phyloP scores from a whole-genome alignment of 2,113 vertebrate species.

The Halcyon malimbica region DNA sequence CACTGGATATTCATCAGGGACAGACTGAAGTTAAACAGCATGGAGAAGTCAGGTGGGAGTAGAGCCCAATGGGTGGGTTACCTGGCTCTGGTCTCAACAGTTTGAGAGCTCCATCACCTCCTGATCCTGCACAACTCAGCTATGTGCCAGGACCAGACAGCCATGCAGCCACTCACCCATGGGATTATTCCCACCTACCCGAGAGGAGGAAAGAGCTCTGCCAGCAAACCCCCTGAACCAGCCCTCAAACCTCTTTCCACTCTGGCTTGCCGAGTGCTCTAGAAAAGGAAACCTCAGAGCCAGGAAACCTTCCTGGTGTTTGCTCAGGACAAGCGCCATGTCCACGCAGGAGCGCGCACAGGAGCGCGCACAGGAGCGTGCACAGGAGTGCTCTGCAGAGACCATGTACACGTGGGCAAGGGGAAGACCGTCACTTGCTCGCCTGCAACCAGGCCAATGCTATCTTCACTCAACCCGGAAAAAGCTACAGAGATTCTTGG shows the following conservation, averaged over 20 bases:
- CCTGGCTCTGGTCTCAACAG: neutral
- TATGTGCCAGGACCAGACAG: neutral
- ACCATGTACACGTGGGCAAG: accelerated
- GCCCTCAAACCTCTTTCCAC: neutral
- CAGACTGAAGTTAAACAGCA: neutral
- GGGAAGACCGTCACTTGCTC: neutral
- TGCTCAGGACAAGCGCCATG: accelerated
- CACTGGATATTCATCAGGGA: neutral
- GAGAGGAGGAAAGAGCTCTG: neutral
- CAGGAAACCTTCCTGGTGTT: neutral
- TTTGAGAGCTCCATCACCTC: neutral
- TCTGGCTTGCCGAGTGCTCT: accelerated
- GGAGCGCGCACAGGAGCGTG: accelerated
- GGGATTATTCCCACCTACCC: neutral
- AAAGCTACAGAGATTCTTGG: neutral
- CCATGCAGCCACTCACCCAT: accelerated
- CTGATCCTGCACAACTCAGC: neutral
- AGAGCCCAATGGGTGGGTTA: neutral
- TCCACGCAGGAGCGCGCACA: accelerated
- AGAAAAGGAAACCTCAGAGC: neutral
- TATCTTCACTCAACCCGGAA: constrained; percentile 12
- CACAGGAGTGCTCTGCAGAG: accelerated
- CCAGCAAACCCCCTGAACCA: neutral
- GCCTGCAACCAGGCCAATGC: neutral
- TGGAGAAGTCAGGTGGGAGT: neutral